These are phyloP conservation scores for Zoroaster sp. DNA, from an alignment of 53 echinoderm and acorn worm species.

Conservation along the genomic window DNA sequence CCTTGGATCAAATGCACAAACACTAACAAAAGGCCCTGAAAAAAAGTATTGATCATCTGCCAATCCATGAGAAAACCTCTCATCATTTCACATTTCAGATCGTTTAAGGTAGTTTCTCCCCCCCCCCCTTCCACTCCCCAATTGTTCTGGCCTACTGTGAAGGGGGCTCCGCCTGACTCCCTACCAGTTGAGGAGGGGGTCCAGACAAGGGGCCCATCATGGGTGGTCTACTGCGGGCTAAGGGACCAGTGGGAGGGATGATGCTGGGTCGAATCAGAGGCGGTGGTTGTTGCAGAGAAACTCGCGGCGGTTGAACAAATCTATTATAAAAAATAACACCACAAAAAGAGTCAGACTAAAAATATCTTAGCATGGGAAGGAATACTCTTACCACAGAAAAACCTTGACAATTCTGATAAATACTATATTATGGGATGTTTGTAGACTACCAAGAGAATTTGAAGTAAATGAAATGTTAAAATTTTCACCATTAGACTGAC, in stretches of 20 bases:
- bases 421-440: too few species aligned
- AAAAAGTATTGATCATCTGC: too few species aligned
- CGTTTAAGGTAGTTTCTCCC: too few species aligned
- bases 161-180: slow-evolving; percentile 42
- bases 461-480: too few species aligned
- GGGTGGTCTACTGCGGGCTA: slow-evolving; percentile 73
- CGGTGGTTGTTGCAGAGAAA: slow-evolving; percentile 75
- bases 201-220: slow-evolving; percentile 87
- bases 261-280: slow-evolving; percentile 90
- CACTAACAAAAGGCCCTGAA: too few species aligned
- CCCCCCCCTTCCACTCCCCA: not conserved
- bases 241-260: slow-evolving; percentile 59
- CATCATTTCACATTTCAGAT: too few species aligned
- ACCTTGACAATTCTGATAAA: too few species aligned
- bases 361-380: not conserved
- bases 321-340: not conserved
- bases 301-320: slow-evolving; percentile 38
- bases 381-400: not conserved
- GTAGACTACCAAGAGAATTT: too few species aligned
- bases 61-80: too few species aligned
- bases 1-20: too few species aligned
- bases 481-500: too few species aligned
- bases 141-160: slow-evolving; percentile 1
- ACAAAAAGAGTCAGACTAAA: not conserved
- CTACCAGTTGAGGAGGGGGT: slow-evolving; percentile 77